Evolutionary conservation across 2,797 vertebrate genomes (phyloP).

Genomic region (Pseudopleuronectes americanus): DNA sequence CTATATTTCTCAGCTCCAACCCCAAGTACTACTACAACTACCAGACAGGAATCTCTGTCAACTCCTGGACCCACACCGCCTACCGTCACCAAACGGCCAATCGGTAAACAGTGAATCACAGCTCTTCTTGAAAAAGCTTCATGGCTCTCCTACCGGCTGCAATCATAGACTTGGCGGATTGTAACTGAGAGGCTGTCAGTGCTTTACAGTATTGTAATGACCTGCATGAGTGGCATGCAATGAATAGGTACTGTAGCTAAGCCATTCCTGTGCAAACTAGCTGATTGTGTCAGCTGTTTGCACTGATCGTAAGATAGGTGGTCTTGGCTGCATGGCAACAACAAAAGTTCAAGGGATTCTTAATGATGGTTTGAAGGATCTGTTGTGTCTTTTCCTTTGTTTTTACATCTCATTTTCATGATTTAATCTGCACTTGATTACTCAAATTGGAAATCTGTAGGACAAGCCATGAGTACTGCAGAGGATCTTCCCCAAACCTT

Average conservation of each 20-base stretch:
- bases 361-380: conserved; percentile 11
- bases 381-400: conserved; percentile 7
- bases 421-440: background rate
- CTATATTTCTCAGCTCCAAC: conserved; percentile 79
- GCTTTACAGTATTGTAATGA: conserved; percentile 47
- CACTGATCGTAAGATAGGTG: conserved; percentile 41
- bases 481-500: background rate
- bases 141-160: conserved; percentile 49
- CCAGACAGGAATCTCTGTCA: conserved; percentile 71
- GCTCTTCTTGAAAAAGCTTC: conserved; percentile 47
- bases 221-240: conserved; percentile 66
- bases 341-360: conserved; percentile 18
- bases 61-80: conserved; percentile 65
- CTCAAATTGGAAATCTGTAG: background rate
- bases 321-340: conserved; percentile 54
- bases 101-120: conserved; percentile 74
- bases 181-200: conserved; percentile 34
- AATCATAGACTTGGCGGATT: conserved; percentile 37
- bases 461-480: background rate
- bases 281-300: conserved; percentile 32
- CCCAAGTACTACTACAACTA: conserved; percentile 70
- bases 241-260: conserved; percentile 34
- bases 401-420: conserved; percentile 5
- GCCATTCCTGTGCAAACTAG: conserved; percentile 23
- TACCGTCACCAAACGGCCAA: conserved; percentile 71